These are phyloP conservation scores for Argynnis bischoffii DNA, from an alignment of 2,888 invertebrate genomes.

Conservation along the genomic window DNA sequence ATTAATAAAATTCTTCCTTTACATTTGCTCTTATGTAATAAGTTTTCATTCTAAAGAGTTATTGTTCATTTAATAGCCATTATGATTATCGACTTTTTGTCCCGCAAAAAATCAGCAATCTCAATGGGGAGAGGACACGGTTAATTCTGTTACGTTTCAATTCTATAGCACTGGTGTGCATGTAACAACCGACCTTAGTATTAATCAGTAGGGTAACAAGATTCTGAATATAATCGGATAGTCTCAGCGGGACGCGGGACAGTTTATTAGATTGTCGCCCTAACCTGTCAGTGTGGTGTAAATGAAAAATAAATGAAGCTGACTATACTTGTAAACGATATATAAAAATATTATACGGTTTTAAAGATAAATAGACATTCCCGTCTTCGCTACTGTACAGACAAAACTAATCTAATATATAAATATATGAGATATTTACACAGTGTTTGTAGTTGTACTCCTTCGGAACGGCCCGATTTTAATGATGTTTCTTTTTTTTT, in stretches of 20 bases:
- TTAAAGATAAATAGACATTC: too few relatives aligned
- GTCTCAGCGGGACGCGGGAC: slow-evolving; percentile 73
- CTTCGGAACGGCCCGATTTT: too few relatives aligned
- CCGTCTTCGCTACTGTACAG: too few relatives aligned
- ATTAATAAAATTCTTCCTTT: too few relatives aligned
- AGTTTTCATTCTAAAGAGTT: not conserved
- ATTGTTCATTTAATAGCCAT: slow-evolving; percentile 13
- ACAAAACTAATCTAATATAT: too few relatives aligned
- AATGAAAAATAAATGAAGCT: slow-evolving; percentile 48
- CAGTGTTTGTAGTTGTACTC: too few relatives aligned
- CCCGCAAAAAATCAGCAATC: slow-evolving; percentile 17
- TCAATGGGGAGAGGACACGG: slow-evolving; percentile 27
- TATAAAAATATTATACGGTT: not conserved
- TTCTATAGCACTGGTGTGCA: slow-evolving; percentile 54
- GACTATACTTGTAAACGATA: slow-evolving; percentile 11
- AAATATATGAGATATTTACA: too few relatives aligned
- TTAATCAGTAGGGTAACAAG: slow-evolving; percentile 81
- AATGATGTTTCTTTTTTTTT: too few relatives aligned
- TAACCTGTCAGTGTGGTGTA: slow-evolving; percentile 62
- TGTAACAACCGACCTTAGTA: slow-evolving; percentile 63
- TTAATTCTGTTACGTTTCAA: slow-evolving; percentile 61
- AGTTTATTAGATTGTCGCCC: slow-evolving; percentile 79
- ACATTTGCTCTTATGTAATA: slow-evolving; percentile 18
- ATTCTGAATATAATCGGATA: slow-evolving; percentile 74
- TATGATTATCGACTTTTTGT: slow-evolving; percentile 15